phyloP scores from a whole-genome alignment of 2,888 invertebrate genomes.

The Apeira syringaria region DNA sequence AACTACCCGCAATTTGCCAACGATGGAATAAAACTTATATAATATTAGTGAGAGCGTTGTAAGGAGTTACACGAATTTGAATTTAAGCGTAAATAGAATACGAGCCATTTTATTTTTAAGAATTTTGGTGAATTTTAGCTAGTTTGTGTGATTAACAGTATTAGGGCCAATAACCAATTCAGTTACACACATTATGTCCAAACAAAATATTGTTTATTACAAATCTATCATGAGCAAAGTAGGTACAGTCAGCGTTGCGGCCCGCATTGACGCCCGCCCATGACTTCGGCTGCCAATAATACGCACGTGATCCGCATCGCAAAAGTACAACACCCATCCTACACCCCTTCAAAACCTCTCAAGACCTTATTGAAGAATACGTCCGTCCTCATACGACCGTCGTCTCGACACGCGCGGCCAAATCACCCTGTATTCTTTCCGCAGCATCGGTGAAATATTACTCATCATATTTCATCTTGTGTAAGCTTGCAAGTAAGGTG shows the following conservation, averaged over 20 bases:
- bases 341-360: slow-evolving; percentile 45
- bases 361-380: slow-evolving; percentile 56
- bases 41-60: too few species aligned
- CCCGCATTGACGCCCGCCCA: slow-evolving; percentile 59
- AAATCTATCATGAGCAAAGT: slow-evolving; percentile 32
- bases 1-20: too few species aligned
- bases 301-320: slow-evolving; percentile 67
- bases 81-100: too few species aligned
- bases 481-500: not conserved
- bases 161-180: too few species aligned
- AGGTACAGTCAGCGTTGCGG: slow-evolving; percentile 29
- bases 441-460: slow-evolving; percentile 28
- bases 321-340: slow-evolving; percentile 44
- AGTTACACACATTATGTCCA: too few species aligned
- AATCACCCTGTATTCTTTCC: slow-evolving; percentile 35
- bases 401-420: slow-evolving; percentile 42
- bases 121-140: too few species aligned
- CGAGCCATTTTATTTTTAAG: too few species aligned
- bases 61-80: too few species aligned
- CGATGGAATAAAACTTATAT: too few species aligned
- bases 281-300: slow-evolving; percentile 75
- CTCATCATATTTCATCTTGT: not conserved
- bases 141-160: too few species aligned
- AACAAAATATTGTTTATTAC: too few species aligned
- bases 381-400: slow-evolving; percentile 42